Evolutionary conservation across 2,888 invertebrate species (phyloP).

Genomic region (Ryuthela nishihirai): DNA sequence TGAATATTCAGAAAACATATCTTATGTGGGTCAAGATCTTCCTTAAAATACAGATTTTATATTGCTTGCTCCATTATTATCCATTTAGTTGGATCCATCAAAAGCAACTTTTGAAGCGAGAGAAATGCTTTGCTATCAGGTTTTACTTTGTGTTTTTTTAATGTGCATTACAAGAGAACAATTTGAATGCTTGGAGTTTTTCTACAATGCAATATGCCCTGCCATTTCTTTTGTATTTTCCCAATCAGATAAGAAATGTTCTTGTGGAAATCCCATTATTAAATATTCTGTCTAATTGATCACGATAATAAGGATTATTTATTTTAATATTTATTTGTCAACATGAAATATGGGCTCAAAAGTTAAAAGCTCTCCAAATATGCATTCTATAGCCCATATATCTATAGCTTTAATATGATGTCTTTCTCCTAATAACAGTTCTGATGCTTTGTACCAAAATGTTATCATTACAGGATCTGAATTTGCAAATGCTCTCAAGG

Average conservation of each 20-base stretch:
- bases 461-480: constrained; percentile 98
- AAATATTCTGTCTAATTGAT: constrained; percentile 96
- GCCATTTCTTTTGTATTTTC: too few species aligned
- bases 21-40: too few species aligned
- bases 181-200: too few species aligned
- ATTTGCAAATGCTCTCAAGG: constrained; percentile 90
- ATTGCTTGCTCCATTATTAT: too few species aligned
- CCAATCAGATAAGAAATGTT: too few species aligned
- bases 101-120: too few species aligned
- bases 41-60: too few species aligned
- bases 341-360: constrained; percentile 99
- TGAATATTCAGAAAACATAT: constrained; percentile 86
- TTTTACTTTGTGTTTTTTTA: too few species aligned
- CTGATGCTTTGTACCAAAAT: constrained; percentile 99
- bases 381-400: constrained; percentile 99
- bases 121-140: too few species aligned
- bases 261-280: constrained; percentile 97
- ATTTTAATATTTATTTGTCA: constrained; percentile 99
- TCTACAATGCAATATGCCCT: too few species aligned
- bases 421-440: constrained; percentile 84
- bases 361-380: constrained; percentile 95
- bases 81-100: too few species aligned
- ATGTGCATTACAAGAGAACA: too few species aligned
- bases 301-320: constrained; percentile 98
- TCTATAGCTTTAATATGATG: constrained; percentile 99